Conservation (phyloP, 2,797 vertebrate species). For the Antennarius maculatus region DNA sequence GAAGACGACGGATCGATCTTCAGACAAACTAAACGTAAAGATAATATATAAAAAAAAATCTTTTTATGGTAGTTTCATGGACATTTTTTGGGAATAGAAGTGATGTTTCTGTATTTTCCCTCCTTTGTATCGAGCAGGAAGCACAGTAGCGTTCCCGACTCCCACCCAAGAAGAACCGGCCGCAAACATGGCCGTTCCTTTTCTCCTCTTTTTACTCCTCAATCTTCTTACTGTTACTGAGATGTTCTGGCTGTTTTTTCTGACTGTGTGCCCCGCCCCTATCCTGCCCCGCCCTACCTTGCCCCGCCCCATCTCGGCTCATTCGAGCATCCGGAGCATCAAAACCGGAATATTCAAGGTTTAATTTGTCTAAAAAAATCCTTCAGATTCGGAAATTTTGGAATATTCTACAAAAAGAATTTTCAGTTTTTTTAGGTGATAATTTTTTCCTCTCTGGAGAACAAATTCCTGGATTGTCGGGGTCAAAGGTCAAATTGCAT, state of each 20-base stretch:
- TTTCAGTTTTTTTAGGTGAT: background rate
- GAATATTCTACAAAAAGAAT: background rate
- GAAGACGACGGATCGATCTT: constrained; percentile 28
- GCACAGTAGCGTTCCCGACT: constrained; percentile 80
- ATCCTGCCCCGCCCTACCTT: background rate
- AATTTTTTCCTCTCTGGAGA: too few relatives aligned
- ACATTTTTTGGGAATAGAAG: constrained; percentile 55
- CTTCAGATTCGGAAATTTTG: too few relatives aligned
- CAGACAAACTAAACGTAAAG: constrained; percentile 48
- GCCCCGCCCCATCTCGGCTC: constrained; percentile 33
- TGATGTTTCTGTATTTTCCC: constrained; percentile 80
- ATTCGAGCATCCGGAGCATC: constrained; percentile 33
- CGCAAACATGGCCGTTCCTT: constrained; percentile 45
- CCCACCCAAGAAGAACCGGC: constrained; percentile 63
- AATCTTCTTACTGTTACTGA: constrained; percentile 63
- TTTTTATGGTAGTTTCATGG: constrained; percentile 76
- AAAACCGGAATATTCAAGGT: background rate
- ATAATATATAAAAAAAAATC: constrained; percentile 70
- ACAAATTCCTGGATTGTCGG: too few relatives aligned
- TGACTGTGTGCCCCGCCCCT: constrained; percentile 52
- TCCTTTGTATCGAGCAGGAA: constrained; percentile 77
- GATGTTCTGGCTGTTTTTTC: constrained; percentile 66
- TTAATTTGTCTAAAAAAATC: too few relatives aligned
- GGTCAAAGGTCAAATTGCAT: too few relatives aligned
- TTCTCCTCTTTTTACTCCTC: constrained; percentile 43